phyloP scores from a whole-genome alignment of 2,888 invertebrate genomes.

The Andrena bucephala region DNA sequence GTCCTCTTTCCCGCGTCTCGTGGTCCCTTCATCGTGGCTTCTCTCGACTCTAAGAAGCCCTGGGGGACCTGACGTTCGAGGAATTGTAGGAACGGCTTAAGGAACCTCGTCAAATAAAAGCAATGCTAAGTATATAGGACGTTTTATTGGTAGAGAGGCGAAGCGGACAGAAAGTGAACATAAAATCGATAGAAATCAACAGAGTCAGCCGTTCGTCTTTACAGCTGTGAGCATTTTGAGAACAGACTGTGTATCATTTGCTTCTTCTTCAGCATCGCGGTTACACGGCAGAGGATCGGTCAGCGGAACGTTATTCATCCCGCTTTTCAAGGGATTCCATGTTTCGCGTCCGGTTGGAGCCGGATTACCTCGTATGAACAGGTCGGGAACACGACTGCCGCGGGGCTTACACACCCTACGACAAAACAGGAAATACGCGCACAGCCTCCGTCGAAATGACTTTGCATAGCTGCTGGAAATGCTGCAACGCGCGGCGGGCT shows the following conservation, averaged over 20 bases:
- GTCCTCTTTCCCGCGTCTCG: slow-evolving; percentile 4
- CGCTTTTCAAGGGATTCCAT: slow-evolving; percentile 14
- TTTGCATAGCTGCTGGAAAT: slow-evolving; percentile 49
- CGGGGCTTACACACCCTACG: slow-evolving; percentile 41
- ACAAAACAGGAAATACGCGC: slow-evolving; percentile 63
- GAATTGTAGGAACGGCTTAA: no score
- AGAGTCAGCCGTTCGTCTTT: neutral
- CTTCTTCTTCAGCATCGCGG: neutral
- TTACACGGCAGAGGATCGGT: neutral
- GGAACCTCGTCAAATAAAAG: no score
- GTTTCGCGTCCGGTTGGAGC: slow-evolving; percentile 62
- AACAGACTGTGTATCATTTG: neutral
- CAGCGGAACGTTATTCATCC: neutral
- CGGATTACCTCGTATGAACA: slow-evolving; percentile 67
- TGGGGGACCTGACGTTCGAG: no score
- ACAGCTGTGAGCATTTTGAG: neutral
- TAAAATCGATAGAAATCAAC: neutral
- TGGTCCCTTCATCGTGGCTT: no score
- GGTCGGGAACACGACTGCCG: slow-evolving; percentile 50
- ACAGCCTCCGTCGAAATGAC: slow-evolving; percentile 58
- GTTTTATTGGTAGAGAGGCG: no score
- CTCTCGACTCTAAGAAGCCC: no score
- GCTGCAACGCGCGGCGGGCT: slow-evolving; percentile 18
- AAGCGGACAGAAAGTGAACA: no score
- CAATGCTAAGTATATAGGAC: no score